Percentiles rank a stretch among this genome's conserved stretches.
phyloP scores from a whole-genome alignment of 2,113 vertebrate species.

The Rhodinocichla rosea region DNA sequence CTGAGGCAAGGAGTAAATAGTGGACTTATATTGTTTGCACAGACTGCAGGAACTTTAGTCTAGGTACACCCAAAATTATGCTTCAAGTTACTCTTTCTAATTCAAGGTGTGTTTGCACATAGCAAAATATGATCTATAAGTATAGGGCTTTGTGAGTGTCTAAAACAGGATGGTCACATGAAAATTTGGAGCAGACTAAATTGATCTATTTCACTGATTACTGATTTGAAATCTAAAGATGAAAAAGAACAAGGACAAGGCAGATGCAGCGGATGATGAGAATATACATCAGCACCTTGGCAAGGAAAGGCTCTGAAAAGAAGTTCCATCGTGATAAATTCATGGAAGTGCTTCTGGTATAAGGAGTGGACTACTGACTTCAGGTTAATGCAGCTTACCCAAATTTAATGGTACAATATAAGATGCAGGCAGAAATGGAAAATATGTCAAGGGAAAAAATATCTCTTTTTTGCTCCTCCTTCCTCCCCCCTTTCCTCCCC shows the following conservation, averaged over 20 bases:
- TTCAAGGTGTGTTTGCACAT: background rate
- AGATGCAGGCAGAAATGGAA: background rate
- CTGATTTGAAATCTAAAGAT: background rate
- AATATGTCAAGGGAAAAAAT: background rate
- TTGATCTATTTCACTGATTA: background rate
- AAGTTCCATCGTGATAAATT: background rate
- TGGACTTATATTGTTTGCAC: background rate
- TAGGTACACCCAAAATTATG: background rate
- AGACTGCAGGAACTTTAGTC: background rate
- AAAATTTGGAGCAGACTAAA: background rate
- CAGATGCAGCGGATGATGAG: background rate
- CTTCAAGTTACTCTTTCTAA: background rate
- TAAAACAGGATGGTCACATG: background rate
- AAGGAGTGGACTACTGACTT: background rate
- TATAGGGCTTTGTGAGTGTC: background rate
- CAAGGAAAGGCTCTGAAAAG: background rate
- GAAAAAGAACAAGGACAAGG: background rate
- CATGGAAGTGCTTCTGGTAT: background rate
- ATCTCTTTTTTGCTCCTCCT: background rate
- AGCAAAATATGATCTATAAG: background rate
- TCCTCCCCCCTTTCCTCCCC: background rate
- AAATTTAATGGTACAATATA: background rate
- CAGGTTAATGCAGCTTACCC: background rate
- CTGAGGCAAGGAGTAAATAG: background rate
- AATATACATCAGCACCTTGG: background rate